Percentiles rank a stretch among this genome's conserved stretches.
Evolutionary conservation across 1,140 invertebrate species (phyloP).

Genomic region (Camponotus floridanus): DNA sequence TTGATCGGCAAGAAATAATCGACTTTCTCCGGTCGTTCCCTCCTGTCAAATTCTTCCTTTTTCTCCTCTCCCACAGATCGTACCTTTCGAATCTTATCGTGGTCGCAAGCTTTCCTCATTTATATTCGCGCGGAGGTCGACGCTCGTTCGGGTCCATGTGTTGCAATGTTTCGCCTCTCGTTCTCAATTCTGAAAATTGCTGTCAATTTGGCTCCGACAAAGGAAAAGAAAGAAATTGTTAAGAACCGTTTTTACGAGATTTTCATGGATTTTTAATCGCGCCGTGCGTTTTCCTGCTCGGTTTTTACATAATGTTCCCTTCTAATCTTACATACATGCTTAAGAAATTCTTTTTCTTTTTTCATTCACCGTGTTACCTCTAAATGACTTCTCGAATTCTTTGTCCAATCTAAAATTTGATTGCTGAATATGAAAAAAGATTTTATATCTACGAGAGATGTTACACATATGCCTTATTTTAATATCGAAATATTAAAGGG

Average conservation of each 20-base stretch:
- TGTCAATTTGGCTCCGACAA: conserved; percentile 19
- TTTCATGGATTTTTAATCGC: conserved; percentile 55
- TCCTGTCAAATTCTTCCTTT: conserved; percentile 64
- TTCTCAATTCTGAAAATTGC: conserved; percentile 64
- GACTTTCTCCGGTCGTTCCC: conserved; percentile 70
- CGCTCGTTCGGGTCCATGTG: conserved; percentile 22
- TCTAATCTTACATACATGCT: conserved; percentile 13
- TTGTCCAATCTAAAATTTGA: conserved; percentile 4
- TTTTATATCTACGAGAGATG: background rate
- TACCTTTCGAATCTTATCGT: conserved; percentile 72
- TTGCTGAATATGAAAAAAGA: background rate
- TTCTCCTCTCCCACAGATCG: conserved; percentile 56
- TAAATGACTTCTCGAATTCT: conserved; percentile 34
- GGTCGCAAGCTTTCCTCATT: conserved; percentile 48
- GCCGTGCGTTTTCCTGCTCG: background rate
- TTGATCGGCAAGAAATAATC: conserved; percentile 53
- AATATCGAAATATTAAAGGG: background rate
- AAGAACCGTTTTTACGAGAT: conserved; percentile 42
- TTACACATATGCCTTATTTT: background rate
- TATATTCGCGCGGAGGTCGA: background rate
- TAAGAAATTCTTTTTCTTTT: conserved; percentile 10
- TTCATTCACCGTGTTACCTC: background rate
- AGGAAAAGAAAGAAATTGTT: background rate
- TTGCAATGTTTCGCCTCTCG: conserved; percentile 45
- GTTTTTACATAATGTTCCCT: background rate